Evolutionary conservation across 2,113 vertebrate species (phyloP), one percentile per base, ranked within the genome.

Genomic region (Upupa epops): DNA sequence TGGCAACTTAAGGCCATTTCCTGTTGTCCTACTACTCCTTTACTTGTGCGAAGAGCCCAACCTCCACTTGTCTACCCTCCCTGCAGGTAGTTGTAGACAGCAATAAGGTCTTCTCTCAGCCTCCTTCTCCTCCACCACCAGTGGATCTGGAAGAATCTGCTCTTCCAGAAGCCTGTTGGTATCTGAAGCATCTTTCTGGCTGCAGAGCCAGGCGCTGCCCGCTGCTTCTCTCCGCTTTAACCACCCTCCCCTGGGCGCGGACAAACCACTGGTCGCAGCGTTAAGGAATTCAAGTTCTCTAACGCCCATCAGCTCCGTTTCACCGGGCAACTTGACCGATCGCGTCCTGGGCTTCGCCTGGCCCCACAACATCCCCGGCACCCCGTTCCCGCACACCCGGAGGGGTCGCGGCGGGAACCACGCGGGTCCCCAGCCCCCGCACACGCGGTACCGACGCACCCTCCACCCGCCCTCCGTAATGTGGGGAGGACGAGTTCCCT

Each of bases 181-280:
- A 15, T 15, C 40, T 42, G 40, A 42, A 42, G 40, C 40, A 42
- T 42, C 40, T 42, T 42, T 15, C 40, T 15, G 40, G 40, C 40
- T 42, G 40, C 56, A 11, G 16, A 34, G 69, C 69, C n/a, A 25
- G 34, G 83, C 9, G 16, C 17, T 76, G 34, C 63, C 63, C 49
- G 55, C 13, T 75, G 64, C 92, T 68, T 5, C 17, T 5, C 17
- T 5, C 14, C 5, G 54, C 75, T 64, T 29, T 10, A n/a, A 5
- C 2, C 3, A 28, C 48, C 21, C 34, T 6, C 34, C 32, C 34
- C 61, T 1, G n/a, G 3, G 48, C 21, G 13, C 1, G 49, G 65
- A 20, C 5, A 22, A 72, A 49, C 4, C 40, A 3, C 32, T 0
- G 21, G 8, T 15, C 3, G 25, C 31, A 18, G 8, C 34, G 3